phyloP scores from a whole-genome alignment of 2,888 invertebrate species.

The Teinopalpus imperialis region DNA sequence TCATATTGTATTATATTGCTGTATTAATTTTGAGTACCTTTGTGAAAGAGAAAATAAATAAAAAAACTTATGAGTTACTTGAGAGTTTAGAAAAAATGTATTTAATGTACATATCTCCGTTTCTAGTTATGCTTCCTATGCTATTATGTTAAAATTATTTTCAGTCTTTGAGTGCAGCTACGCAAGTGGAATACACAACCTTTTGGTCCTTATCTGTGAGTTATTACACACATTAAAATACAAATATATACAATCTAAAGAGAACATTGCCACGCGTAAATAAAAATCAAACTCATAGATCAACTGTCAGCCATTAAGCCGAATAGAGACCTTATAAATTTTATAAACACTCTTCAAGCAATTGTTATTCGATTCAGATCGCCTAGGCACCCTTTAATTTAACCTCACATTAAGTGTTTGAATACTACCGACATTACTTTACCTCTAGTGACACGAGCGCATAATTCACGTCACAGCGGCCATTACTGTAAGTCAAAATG shows the following conservation, averaged over 20 bases:
- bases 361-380: constrained; percentile 28
- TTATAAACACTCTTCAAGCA: constrained; percentile 25
- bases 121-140: no score
- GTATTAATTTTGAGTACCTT: no score
- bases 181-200: background rate
- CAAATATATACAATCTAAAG: constrained; percentile 18
- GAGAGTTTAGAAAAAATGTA: no score
- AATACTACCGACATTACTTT: constrained; percentile 68
- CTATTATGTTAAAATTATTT: no score
- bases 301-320: constrained; percentile 21
- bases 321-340: constrained; percentile 26
- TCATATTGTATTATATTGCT: no score
- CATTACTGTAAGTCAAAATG: constrained; percentile 79
- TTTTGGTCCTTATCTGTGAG: constrained; percentile 8
- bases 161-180: no score
- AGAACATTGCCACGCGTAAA: background rate
- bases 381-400: constrained; percentile 50
- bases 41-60: no score
- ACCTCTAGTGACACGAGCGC: constrained; percentile 63
- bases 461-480: constrained; percentile 69
- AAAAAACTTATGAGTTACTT: no score
- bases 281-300: constrained; percentile 20
- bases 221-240: constrained; percentile 12
- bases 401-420: constrained; percentile 56
- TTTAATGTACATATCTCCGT: no score